A percentile compares a stretch with the other conserved stretches of the same genome.
Evolutionary conservation across 2,797 vertebrate species (phyloP).

Genomic region (Leptoclinus maculatus): DNA sequence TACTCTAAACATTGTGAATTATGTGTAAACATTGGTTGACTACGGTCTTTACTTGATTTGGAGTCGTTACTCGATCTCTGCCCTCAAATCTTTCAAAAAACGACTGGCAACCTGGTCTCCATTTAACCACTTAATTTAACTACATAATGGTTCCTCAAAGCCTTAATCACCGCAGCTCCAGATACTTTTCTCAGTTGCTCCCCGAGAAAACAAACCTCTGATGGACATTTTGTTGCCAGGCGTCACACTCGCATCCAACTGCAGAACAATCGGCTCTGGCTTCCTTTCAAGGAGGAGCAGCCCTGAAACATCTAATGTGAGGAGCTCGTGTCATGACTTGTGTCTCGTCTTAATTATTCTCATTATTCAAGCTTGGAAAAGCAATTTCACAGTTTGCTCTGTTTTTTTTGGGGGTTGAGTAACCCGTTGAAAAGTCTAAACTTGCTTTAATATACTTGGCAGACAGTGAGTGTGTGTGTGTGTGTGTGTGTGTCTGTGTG

Average conservation of each 20-base stretch:
- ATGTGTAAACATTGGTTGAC: slow-evolving; percentile 50
- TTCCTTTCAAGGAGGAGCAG: slow-evolving; percentile 38
- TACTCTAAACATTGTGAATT: slow-evolving; percentile 29
- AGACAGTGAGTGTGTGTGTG: slow-evolving; percentile 40
- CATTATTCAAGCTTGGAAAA: slow-evolving; percentile 53
- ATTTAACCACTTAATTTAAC: slow-evolving; percentile 76
- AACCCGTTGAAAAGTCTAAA: slow-evolving; percentile 56
- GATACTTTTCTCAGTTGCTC: slow-evolving; percentile 58
- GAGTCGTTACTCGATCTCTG: slow-evolving; percentile 37
- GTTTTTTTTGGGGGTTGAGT: slow-evolving; percentile 44
- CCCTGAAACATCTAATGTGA: slow-evolving; percentile 22
- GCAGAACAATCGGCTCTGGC: slow-evolving; percentile 28
- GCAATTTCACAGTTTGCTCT: slow-evolving; percentile 57
- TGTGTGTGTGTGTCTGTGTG: not conserved
- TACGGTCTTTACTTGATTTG: slow-evolving; percentile 8
- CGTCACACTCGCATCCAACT: slow-evolving; percentile 40
- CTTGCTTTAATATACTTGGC: slow-evolving; percentile 38
- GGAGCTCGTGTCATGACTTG: slow-evolving; percentile 58
- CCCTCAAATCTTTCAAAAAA: slow-evolving; percentile 46
- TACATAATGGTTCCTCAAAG: slow-evolving; percentile 73
- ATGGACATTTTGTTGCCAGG: slow-evolving; percentile 54
- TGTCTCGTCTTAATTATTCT: slow-evolving; percentile 51
- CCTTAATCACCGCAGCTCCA: slow-evolving; percentile 63
- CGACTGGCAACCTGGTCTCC: slow-evolving; percentile 67
- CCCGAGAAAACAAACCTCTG: slow-evolving; percentile 66